Percentiles rank a stretch among this genome's conserved stretches.
phyloP scores from a whole-genome alignment of 2,113 vertebrate species.

The Dendrocopos noguchii region DNA sequence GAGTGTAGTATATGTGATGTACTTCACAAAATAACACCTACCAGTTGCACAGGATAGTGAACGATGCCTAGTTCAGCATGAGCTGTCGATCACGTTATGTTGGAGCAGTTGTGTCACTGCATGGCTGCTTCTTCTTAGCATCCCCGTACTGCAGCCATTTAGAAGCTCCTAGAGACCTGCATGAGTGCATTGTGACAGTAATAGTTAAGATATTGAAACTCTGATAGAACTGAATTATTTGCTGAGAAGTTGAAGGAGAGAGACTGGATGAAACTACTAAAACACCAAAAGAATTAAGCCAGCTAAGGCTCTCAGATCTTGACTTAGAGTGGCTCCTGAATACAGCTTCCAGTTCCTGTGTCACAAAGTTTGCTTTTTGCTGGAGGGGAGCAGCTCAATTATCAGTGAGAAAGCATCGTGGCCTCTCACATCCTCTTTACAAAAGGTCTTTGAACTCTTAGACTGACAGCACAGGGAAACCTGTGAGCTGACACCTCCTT shows the following conservation, averaged over 20 bases:
- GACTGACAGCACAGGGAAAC: not conserved
- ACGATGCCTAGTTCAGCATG: not conserved
- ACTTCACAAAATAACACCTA: not conserved
- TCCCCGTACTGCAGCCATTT: not conserved
- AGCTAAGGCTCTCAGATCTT: not conserved
- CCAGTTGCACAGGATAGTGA: not conserved
- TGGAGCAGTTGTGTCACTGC: not conserved
- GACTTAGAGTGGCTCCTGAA: not conserved
- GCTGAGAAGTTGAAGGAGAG: not conserved
- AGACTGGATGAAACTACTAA: not conserved
- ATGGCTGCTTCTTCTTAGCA: not conserved
- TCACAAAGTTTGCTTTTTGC: not conserved
- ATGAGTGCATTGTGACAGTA: not conserved
- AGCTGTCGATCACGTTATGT: rapidly evolving
- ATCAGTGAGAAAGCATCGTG: not conserved
- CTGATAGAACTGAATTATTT: not conserved
- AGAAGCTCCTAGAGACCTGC: not conserved
- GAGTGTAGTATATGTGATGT: not conserved
- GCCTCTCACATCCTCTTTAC: not conserved
- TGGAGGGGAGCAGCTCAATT: not conserved
- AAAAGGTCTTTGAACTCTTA: not conserved
- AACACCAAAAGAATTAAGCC: not conserved
- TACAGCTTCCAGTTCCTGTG: not conserved
- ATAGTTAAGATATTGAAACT: not conserved
- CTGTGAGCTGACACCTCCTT: not conserved